Evolutionary conservation across 53 echinoderm and acorn worm species (phyloP).

Genomic region (Echinarachnius parma): DNA sequence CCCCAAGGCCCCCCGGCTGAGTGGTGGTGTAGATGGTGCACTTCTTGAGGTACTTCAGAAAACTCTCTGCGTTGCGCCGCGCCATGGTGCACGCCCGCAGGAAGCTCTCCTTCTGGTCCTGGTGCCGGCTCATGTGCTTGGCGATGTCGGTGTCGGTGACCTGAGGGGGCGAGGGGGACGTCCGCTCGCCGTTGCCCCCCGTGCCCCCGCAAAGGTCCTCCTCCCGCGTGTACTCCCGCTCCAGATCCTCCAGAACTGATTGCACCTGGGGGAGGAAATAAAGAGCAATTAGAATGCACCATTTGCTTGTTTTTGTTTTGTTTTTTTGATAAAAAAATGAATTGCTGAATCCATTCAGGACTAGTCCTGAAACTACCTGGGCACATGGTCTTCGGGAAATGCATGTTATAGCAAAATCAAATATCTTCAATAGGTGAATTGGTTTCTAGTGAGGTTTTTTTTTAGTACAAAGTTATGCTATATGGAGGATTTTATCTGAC

Average conservation of each 20-base stretch:
- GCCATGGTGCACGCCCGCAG: constrained; percentile 98
- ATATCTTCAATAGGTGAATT: no score
- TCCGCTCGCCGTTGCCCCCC: constrained; percentile 30
- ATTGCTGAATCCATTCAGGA: no score
- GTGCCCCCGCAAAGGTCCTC: constrained; percentile 89
- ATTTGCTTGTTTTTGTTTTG: no score
- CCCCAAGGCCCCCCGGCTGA: constrained; percentile 34
- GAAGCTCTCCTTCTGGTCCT: constrained; percentile 98
- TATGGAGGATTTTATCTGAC: no score
- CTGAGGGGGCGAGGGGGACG: constrained; percentile 50
- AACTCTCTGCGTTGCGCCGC: constrained; percentile 89
- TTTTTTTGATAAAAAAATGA: no score
- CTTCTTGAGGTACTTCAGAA: constrained; percentile 96
- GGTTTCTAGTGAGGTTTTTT: no score
- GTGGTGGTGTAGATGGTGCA: constrained; percentile 68
- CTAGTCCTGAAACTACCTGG: no score
- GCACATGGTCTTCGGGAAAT: no score
- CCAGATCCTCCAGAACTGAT: constrained; percentile 90
- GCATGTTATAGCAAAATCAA: no score
- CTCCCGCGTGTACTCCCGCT: constrained; percentile 86
- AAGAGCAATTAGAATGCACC: no score
- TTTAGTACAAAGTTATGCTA: no score
- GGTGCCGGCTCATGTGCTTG: constrained; percentile 79
- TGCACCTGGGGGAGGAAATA: constrained; percentile 92
- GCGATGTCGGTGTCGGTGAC: constrained; percentile 72